These are phyloP conservation scores for Cyclura pinguis DNA, from an alignment of 2,797 vertebrate species.

Conservation along the genomic window DNA sequence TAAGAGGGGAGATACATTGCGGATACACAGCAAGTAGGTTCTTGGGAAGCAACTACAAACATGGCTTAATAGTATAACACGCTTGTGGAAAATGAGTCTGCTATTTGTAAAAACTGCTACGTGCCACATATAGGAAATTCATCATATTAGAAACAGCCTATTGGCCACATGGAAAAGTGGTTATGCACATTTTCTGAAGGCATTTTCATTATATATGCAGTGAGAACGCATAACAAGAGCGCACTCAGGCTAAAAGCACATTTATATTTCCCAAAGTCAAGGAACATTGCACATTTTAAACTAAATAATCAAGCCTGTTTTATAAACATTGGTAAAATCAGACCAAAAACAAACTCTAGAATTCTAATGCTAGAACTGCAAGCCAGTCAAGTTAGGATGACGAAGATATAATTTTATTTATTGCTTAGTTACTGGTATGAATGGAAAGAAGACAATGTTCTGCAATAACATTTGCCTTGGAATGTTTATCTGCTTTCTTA, in stretches of 20 bases:
- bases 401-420: constrained; percentile 29
- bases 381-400: constrained; percentile 1
- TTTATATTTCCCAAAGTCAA: constrained; percentile 12
- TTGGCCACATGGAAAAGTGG: neutral
- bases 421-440: constrained; percentile 39
- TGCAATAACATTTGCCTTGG: constrained; percentile 66
- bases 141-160: neutral
- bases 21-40: neutral
- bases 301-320: neutral
- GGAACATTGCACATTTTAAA: neutral
- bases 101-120: neutral
- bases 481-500: constrained; percentile 78
- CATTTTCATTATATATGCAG: neutral
- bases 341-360: constrained; percentile 5
- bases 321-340: neutral
- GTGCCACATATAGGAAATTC: neutral
- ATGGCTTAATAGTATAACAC: neutral
- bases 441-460: constrained; percentile 43
- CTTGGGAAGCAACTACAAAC: neutral
- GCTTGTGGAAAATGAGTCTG: too few species aligned
- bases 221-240: neutral
- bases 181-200: neutral
- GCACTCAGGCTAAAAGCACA: neutral
- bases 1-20: neutral
- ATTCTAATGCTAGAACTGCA: neutral